Conservation (phyloP, 2,113 vertebrate species). For the Cheirogaleus medius region DNA sequence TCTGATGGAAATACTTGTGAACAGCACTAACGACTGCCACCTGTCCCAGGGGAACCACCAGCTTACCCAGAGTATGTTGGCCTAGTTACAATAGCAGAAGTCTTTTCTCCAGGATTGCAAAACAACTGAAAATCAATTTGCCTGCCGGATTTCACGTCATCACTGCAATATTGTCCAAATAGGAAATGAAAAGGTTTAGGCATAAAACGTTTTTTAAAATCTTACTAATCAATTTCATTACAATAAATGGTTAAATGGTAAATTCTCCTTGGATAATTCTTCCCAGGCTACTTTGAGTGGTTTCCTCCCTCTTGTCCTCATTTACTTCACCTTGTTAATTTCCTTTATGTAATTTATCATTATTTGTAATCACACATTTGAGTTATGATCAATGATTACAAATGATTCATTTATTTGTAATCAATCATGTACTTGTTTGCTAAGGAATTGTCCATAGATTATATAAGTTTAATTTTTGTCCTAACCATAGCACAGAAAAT, state of each 20-base stretch:
- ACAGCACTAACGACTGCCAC: background rate
- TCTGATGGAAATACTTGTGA: background rate
- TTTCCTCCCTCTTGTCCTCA: background rate
- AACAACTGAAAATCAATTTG: background rate
- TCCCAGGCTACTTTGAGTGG: background rate
- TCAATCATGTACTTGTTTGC: background rate
- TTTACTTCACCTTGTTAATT: background rate
- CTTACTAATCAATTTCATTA: background rate
- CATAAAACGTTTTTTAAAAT: background rate
- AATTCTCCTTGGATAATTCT: background rate
- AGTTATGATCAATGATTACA: background rate
- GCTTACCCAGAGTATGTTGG: background rate
- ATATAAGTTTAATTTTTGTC: background rate
- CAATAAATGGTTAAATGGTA: background rate
- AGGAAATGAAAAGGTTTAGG: background rate
- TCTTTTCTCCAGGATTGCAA: background rate
- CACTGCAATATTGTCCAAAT: background rate
- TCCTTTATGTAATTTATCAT: background rate
- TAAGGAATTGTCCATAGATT: background rate
- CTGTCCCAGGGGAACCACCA: background rate
- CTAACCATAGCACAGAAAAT: slow-evolving; percentile 27
- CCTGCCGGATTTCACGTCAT: background rate
- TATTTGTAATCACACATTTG: background rate
- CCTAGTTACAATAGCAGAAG: background rate
- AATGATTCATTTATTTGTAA: background rate